These are phyloP conservation scores for Pteria penguin DNA, from an alignment of 2,888 invertebrate genomes.

Conservation along the genomic window DNA sequence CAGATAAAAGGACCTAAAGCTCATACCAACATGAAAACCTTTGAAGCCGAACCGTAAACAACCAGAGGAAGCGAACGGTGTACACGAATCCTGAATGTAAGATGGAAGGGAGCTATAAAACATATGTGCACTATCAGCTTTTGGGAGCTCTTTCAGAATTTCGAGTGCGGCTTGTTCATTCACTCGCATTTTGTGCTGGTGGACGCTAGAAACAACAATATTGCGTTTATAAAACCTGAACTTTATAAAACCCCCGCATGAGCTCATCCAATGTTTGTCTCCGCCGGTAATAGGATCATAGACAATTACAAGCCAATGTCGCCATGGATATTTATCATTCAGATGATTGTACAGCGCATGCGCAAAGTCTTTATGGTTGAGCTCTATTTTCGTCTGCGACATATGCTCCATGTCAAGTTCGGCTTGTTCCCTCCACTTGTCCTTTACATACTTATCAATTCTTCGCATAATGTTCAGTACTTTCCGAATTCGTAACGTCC, in stretches of 20 bases:
- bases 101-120: conserved; percentile 14
- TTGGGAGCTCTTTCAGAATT: not conserved
- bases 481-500: conserved; percentile 3
- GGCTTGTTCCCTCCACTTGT: conserved; percentile 13
- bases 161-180: not conserved
- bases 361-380: conserved; percentile 14
- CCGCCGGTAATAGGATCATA: conserved; percentile 18
- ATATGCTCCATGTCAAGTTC: conserved; percentile 7
- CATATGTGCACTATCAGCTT: not conserved
- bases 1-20: not conserved
- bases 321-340: conserved; percentile 18
- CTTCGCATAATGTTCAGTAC: not conserved
- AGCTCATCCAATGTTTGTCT: conserved; percentile 24
- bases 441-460: conserved; percentile 5
- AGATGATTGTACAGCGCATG: conserved; percentile 7
- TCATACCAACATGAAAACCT: conserved; percentile 17
- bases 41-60: conserved; percentile 6
- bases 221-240: conserved; percentile 8
- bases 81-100: not conserved
- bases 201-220: conserved; percentile 15
- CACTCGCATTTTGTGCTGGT: conserved; percentile 7
- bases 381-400: not conserved
- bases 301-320: conserved; percentile 18
- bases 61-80: conserved; percentile 18
- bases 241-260: conserved; percentile 13